Percentiles rank a stretch among this genome's conserved stretches.
phyloP scores from a whole-genome alignment of 2,113 vertebrate genomes.

The Thamnophis sirtalis region DNA sequence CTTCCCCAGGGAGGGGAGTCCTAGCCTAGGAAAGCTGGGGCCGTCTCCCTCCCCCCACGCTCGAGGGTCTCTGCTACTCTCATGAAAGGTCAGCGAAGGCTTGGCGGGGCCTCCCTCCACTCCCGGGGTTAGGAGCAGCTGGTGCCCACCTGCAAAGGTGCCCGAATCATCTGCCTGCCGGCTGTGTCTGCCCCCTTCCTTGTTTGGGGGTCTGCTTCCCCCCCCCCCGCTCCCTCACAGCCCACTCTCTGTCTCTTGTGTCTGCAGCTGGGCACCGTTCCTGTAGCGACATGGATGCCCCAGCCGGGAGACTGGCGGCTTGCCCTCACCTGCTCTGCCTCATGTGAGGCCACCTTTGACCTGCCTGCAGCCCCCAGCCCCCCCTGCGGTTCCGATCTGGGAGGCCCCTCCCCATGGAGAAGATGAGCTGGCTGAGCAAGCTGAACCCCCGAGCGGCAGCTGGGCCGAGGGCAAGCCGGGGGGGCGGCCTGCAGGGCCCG shows the following conservation, averaged over 20 bases:
- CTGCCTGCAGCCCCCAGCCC: not conserved
- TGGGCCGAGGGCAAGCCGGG: conserved; percentile 73
- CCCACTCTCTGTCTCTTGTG: not conserved
- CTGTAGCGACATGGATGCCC: conserved; percentile 40
- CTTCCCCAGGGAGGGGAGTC: not conserved
- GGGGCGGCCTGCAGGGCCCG: conserved; percentile 71
- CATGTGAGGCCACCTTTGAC: not conserved
- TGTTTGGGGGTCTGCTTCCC: not conserved
- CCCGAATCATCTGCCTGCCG: not conserved
- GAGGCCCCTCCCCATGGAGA: conserved; percentile 57
- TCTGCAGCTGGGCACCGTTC: not conserved
- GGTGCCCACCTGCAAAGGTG: not conserved
- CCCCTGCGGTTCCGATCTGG: not conserved
- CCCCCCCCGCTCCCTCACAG: not conserved
- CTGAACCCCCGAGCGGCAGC: conserved; percentile 77
- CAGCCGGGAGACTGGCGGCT: fast-evolving
- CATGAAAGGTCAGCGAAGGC: not conserved
- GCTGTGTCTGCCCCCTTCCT: not conserved
- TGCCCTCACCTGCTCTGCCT: not conserved
- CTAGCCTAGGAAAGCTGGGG: not conserved
- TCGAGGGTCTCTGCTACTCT: not conserved
- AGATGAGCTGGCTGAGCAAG: conserved; percentile 95
- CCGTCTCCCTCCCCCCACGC: not conserved
- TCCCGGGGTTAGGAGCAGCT: not conserved
- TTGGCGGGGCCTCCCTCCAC: not conserved